Evolutionary conservation across 2,113 vertebrate species (phyloP).

Genomic region (Cololabis saira): DNA sequence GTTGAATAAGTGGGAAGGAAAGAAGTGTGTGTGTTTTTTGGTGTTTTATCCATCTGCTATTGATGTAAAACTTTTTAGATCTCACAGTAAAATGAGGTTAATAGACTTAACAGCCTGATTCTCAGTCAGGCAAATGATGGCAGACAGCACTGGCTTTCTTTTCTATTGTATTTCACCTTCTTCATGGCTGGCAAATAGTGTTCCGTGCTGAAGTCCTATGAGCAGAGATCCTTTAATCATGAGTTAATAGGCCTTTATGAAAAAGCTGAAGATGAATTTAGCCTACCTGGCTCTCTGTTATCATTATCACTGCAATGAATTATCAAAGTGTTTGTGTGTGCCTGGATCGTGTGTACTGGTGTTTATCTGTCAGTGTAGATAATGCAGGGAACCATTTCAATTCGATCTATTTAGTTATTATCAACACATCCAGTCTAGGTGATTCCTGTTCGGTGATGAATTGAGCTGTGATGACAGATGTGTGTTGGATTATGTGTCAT

Average conservation of each 20-base stretch:
- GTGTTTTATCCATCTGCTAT: conserved; percentile 35
- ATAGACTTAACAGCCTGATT: conserved; percentile 72
- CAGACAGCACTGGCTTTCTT: conserved; percentile 69
- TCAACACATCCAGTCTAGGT: conserved; percentile 39
- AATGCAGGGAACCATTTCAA: conserved; percentile 50
- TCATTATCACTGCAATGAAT: conserved; percentile 68
- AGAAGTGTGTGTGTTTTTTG: conserved; percentile 16
- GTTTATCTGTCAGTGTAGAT: conserved; percentile 50
- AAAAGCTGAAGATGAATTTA: conserved; percentile 79
- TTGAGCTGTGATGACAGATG: conserved; percentile 49
- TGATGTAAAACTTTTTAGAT: conserved; percentile 62
- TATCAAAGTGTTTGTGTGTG: conserved; percentile 74
- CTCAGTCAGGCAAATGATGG: conserved; percentile 67
- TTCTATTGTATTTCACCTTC: conserved; percentile 70
- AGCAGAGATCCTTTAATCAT: conserved; percentile 80
- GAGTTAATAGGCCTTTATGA: conserved; percentile 79
- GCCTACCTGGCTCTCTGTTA: conserved; percentile 72
- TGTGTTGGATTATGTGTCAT: conserved; percentile 37
- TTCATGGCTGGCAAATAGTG: conserved; percentile 69
- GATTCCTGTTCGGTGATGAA: conserved; percentile 51
- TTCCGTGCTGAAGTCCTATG: conserved; percentile 64
- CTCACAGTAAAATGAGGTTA: conserved; percentile 68
- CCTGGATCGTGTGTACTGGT: conserved; percentile 25
- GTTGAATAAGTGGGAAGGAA: conserved; percentile 2
- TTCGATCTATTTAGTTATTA: conserved; percentile 68